Base-by-base conservation (phyloP, 2,113 vertebrate species). In the Pseudorasbora parva region DNA sequence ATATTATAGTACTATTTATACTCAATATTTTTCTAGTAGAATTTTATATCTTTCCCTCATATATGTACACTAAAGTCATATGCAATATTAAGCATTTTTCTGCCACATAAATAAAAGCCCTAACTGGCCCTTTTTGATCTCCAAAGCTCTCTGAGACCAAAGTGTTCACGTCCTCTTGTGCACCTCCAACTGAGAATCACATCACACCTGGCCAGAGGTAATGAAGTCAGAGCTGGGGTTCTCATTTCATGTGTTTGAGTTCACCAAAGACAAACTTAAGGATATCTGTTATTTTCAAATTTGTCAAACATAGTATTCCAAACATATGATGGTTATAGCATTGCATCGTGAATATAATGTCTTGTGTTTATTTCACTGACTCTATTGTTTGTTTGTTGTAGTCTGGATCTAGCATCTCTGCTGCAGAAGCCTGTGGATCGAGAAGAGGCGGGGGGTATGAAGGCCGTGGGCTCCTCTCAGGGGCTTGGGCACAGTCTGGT, bases 121-220 rank as follows among this genome's bases (percentile, higher is more conserved):
- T 69, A 54, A 69, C 21, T 23, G 19, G 8, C 47, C 19, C 30
- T 41, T 15, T 59, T 82, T 81, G 87, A 33, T 84, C 64, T 37
- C 85, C 89, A 79, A 88, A 99, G 97, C 96, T 99, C 90, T 96
- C 97, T 12, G 98, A 99, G 94, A 97, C 97, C 57, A 98, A 98
- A 91, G 97, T 99, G 30, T 99, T 99, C 87, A 99, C 97, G 15
- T 94, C 98, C 25, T 99, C 97, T 5, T 96, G 95, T 93, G 95
- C 94, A 89, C 92, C 92, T 88, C 93, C 96, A 88, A 74, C 93
- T 87, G 96, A 98, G 90, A 98, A 96, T 87, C 96, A 96, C 49
- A 91, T 95, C 85, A 90, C 93, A 79, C 86, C 96, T 89, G 95
- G 95, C 23, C 96, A 96, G 92, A 97, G 96, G 98, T 97, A 91